These are phyloP conservation scores for Neodiprion lecontei DNA, from an alignment of 1,140 invertebrate genomes.

Conservation along the genomic window DNA sequence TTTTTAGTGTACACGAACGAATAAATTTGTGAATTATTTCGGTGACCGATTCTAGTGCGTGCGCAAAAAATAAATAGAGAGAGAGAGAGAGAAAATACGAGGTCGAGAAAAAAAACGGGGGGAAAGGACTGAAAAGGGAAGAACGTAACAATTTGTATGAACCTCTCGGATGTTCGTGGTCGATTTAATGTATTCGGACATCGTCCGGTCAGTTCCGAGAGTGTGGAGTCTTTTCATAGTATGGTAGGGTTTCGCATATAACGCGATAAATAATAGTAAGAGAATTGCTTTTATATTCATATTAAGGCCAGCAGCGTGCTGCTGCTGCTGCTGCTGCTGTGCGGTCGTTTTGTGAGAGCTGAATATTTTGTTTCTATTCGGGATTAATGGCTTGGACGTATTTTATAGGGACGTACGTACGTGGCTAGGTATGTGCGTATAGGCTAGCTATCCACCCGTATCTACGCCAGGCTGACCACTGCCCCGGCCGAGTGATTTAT, in stretches of 20 bases:
- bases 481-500: constrained; percentile 53
- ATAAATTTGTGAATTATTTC: no score
- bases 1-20: no score
- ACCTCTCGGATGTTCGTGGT: no score
- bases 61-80: no score
- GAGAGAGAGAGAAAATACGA: no score
- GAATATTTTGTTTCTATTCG: constrained; percentile 63
- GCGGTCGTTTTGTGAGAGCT: constrained; percentile 49
- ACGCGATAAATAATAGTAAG: constrained; percentile 55
- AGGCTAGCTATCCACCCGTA: constrained; percentile 32
- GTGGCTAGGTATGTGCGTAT: constrained; percentile 29
- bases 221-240: no score
- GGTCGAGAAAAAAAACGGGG: no score
- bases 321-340: constrained; percentile 25
- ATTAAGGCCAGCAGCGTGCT: constrained; percentile 45
- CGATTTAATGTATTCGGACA: no score
- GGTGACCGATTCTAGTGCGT: no score
- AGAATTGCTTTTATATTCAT: constrained; percentile 60
- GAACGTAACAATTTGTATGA: no score
- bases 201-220: no score
- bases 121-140: no score
- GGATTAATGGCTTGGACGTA: constrained; percentile 62
- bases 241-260: background rate
- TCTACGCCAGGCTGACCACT: constrained; percentile 55
- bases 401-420: constrained; percentile 54